These are phyloP conservation scores for Hirundo rustica DNA, from an alignment of 2,797 vertebrate species.

Conservation along the genomic window DNA sequence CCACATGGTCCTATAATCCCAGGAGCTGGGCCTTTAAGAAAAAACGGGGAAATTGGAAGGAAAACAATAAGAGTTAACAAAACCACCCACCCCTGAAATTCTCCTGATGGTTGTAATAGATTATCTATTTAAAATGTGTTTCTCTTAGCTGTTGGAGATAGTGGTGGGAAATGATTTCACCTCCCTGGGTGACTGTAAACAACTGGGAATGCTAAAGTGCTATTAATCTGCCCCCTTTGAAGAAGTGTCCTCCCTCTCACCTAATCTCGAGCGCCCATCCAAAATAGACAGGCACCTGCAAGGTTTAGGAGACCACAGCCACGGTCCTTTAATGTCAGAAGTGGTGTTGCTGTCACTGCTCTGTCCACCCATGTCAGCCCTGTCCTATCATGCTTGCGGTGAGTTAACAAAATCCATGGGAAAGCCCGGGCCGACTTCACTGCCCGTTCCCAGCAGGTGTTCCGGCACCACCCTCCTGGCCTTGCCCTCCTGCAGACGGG, in stretches of 20 bases:
- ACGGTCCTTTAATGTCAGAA: neutral
- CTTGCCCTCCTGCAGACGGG: neutral
- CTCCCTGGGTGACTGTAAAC: constrained; percentile 32
- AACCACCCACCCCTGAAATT: constrained; percentile 50
- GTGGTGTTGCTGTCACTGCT: neutral
- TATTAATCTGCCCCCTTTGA: constrained; percentile 32
- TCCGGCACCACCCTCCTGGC: neutral
- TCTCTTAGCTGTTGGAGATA: constrained; percentile 56
- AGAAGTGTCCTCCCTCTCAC: constrained; percentile 16
- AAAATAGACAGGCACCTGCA: neutral
- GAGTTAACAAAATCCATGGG: neutral
- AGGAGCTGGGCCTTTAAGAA: constrained; percentile 48
- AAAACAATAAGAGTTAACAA: constrained; percentile 40
- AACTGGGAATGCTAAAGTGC: constrained; percentile 14
- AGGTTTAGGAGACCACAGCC: neutral
- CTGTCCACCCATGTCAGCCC: neutral
- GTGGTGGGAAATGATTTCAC: constrained; percentile 56
- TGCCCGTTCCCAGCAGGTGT: neutral
- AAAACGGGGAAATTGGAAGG: neutral
- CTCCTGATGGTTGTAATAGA: constrained; percentile 53
- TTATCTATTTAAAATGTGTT: constrained; percentile 63
- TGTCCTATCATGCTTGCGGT: accelerated
- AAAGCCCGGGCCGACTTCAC: neutral
- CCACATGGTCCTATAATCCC: neutral
- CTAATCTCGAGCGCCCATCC: neutral